Evolutionary conservation across 1,140 invertebrate species (phyloP), one percentile per base, ranked within the genome.

Genomic region (Drosophila lini): DNA sequence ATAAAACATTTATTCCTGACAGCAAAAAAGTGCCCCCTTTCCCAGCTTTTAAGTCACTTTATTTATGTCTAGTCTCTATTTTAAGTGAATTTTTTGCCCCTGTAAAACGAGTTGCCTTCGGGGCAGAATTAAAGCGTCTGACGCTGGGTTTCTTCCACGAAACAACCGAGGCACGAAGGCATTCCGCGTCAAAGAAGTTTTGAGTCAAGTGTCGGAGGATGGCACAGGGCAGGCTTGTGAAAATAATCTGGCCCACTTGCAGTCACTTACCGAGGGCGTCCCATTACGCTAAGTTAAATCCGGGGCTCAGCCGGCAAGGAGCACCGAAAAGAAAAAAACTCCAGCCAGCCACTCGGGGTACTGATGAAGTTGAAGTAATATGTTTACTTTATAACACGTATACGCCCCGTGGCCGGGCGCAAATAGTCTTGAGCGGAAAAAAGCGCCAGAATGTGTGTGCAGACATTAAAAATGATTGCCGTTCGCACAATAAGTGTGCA

Each of bases 381-480:
- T 80, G 80, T 88, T 88, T 84, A 70, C 77, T 89, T 89, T 88
- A 89, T 78, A 71, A 59, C 76, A 80, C 80, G 73, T 62, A 84
- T 86, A 89, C 80, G 84, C 82, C 83, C 75, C 47, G 55, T 80
- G 83, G 70, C 78, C 57, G 22, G 52, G 64, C 61, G 71, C 61
- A 82, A 83, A 86, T 79, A 83, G 52, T 80, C 71, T 67, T 74
- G 50, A 61, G 52, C 63, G 65, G 53, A 6, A 22, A 15, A 15
- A 7, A 32, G 80, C 69, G 73, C 55, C 48, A 56, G 47, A 64
- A 61, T 78, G 79, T 69, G 79, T 76, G 75, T 53, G 59, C 62
- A 28, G 60, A 63, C 84, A 88, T 88, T 88, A 81, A 88, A 88
- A 78, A 68, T 77, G 84, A 88, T 89, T 88, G 84, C 84, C 80